Conservation (phyloP, 2,888 invertebrate genomes). For the Phortica okadai region DNA sequence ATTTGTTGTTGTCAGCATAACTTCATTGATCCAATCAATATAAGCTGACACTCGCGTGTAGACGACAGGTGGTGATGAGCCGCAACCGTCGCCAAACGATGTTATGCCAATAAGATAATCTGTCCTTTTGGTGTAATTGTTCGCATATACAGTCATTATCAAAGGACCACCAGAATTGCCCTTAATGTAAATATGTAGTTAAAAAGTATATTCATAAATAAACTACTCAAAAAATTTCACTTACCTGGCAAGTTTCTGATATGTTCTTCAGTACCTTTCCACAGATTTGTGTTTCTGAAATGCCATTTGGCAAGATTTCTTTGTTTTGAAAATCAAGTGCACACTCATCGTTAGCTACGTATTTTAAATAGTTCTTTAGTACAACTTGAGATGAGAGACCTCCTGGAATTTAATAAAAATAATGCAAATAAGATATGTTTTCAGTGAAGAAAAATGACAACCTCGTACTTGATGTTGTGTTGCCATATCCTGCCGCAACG, state of each 20-base stretch:
- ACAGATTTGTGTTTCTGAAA: constrained; percentile 45
- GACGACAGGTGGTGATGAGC: constrained; percentile 35
- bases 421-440: background rate
- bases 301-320: constrained; percentile 35
- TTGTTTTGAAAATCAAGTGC: constrained; percentile 7
- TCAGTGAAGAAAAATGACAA: background rate
- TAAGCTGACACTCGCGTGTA: constrained; percentile 46
- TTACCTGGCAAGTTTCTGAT: constrained; percentile 14
- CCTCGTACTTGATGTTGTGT: constrained; percentile 65
- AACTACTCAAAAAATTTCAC: background rate
- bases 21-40: constrained; percentile 41
- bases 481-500: constrained; percentile 80
- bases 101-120: constrained; percentile 53
- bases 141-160: constrained; percentile 12
- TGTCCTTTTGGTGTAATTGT: constrained; percentile 17
- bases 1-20: too few relatives aligned
- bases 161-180: constrained; percentile 20
- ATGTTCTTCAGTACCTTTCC: constrained; percentile 34
- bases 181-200: background rate
- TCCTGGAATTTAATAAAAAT: constrained; percentile 40
- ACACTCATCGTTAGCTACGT: constrained; percentile 41
- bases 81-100: constrained; percentile 50
- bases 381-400: constrained; percentile 41
- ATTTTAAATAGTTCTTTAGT: constrained; percentile 6
- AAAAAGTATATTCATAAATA: background rate